Base-by-base conservation (phyloP, 1,140 invertebrate species). In the Globodera ellingtonae region DNA sequence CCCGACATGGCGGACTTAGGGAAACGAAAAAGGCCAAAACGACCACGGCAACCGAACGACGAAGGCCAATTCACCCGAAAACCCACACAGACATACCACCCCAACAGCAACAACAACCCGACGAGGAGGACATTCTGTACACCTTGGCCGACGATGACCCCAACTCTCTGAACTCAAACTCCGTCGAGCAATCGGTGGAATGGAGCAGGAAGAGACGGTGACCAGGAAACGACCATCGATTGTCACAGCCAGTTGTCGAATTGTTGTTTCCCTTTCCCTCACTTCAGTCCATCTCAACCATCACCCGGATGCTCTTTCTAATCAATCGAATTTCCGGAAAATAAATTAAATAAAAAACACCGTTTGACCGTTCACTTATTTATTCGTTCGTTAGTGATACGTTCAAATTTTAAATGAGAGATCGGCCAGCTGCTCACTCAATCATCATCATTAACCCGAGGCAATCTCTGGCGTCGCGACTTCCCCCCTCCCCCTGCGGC, bases 51-150 rank as follows among this genome's bases (percentile, higher is more conserved):
- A 48, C 47, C 18, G 46, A 69, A 50, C 24, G 7, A 62, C 48
- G 75, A 48, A 47, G 48, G 9, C 24, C 67, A 6, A 15, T 6
- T 47, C 8, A 9, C n/a, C n/a, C 24, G 13, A 24, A 70, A 35
- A 70, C 21, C 67, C 24, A 70, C 67, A 70, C 24, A 10, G 7
- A 15, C n/a, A 4, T 18, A 69, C 66, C n/a, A 69, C 66, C 4
- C 21, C 66, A 70, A 70, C 46, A 35, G 67, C 35, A 77, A 77
- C 35, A 77, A 77, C 75, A 24, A 62, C 35, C 69, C 65, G 62
- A 77, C 46, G 48, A 77, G 48, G 75, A 77, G 65, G 75, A 69
- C 48, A 46, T 65, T 67, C 47, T 77, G 69, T 77, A 77, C 65
- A 69, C 52, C 21, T 47, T 77, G 75, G 48, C 65, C 65, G 75